Evolutionary conservation across 2,113 vertebrate genomes (phyloP).

Genomic region (Phylloscopus whistleri): DNA sequence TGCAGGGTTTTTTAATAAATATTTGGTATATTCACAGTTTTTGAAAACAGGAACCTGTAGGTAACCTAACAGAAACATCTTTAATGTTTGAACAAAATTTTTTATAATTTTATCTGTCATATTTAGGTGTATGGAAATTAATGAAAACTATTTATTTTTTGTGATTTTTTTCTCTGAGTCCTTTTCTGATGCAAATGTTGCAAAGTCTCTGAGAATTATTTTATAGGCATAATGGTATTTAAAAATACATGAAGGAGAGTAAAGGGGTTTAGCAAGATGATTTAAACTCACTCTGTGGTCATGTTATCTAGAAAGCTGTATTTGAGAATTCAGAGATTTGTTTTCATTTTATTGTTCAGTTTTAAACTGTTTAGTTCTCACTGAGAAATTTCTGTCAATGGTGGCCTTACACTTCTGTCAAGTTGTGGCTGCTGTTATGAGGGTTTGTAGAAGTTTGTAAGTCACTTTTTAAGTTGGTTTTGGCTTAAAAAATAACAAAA

Average conservation of each 20-base stretch:
- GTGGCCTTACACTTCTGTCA: not conserved
- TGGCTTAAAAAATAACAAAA: not conserved
- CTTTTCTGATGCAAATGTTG: not conserved
- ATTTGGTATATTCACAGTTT: not conserved
- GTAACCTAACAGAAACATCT: not conserved
- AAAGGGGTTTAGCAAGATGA: not conserved
- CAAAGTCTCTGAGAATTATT: not conserved
- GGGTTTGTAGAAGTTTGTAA: not conserved
- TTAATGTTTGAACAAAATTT: not conserved
- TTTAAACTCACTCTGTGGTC: not conserved
- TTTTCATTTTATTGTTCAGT: not conserved
- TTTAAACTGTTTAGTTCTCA: not conserved
- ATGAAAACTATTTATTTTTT: not conserved
- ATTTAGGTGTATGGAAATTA: not conserved
- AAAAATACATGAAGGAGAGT: not conserved
- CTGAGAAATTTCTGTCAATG: not conserved
- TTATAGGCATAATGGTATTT: not conserved
- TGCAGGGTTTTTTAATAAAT: fast-evolving
- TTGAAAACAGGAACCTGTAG: not conserved
- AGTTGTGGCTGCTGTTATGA: not conserved
- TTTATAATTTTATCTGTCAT: not conserved
- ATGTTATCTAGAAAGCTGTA: not conserved
- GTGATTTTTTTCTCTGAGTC: not conserved
- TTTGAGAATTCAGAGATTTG: not conserved
- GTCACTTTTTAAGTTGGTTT: not conserved